phyloP scores from a whole-genome alignment of 2,888 invertebrate species.

The Pachliopta kotzebuea region DNA sequence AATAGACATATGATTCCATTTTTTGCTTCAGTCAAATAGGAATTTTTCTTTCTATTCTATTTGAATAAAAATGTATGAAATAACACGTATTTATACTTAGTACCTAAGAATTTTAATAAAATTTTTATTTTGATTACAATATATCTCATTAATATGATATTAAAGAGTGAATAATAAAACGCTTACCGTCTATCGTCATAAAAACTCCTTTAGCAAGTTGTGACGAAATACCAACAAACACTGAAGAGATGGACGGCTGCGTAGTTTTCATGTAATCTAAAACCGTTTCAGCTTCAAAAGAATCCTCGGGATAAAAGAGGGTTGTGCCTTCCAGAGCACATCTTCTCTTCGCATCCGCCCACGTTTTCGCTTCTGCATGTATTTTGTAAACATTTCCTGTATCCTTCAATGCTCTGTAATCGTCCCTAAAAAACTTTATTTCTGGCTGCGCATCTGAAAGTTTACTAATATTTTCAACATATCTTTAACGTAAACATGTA shows the following conservation, averaged over 20 bases:
- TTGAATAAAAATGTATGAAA: no score
- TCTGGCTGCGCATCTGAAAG: slow-evolving; percentile 50
- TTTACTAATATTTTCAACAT: not conserved
- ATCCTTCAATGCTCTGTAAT: slow-evolving; percentile 52
- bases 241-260: slow-evolving; percentile 37
- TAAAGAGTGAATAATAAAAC: not conserved
- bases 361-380: slow-evolving; percentile 49
- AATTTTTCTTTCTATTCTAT: no score
- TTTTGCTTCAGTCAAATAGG: no score
- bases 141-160: no score
- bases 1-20: no score
- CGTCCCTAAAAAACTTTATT: slow-evolving; percentile 54
- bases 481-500: not conserved
- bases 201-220: slow-evolving; percentile 47
- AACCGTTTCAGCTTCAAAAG: slow-evolving; percentile 46
- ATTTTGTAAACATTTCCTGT: slow-evolving; percentile 59
- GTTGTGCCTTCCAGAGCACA: slow-evolving; percentile 55
- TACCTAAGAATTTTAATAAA: no score
- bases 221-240: slow-evolving; percentile 51
- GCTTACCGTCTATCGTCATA: slow-evolving; percentile 48
- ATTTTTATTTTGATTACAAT: no score
- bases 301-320: slow-evolving; percentile 54
- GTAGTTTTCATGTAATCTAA: slow-evolving; percentile 42
- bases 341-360: slow-evolving; percentile 50
- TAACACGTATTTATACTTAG: no score